A percentile compares a stretch with the other conserved stretches of the same genome.
These are phyloP conservation scores for Drosophila dunni DNA, from an alignment of 1,140 invertebrate species.

Conservation along the genomic window DNA sequence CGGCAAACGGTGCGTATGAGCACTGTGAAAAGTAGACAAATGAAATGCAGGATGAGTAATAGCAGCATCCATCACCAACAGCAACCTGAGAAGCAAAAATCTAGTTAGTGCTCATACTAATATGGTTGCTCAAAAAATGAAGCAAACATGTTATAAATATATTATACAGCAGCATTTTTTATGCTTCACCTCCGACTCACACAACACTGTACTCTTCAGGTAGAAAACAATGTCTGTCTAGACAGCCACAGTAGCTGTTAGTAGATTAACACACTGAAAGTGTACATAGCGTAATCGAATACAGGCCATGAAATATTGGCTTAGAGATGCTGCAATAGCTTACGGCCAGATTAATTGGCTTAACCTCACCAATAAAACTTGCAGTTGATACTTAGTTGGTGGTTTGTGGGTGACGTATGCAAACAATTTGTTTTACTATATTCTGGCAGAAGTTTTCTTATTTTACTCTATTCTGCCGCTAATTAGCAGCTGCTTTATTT, in stretches of 20 bases:
- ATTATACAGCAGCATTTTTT: constrained; percentile 22
- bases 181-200: constrained; percentile 5
- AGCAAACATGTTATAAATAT: constrained; percentile 39
- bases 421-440: background rate
- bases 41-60: constrained; percentile 24
- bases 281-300: constrained; percentile 17
- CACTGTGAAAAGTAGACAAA: constrained; percentile 24
- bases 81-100: constrained; percentile 28
- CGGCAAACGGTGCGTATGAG: constrained; percentile 44
- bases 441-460: background rate
- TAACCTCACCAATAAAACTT: constrained; percentile 6
- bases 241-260: constrained; percentile 10
- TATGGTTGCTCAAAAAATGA: constrained; percentile 7
- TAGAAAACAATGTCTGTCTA: constrained; percentile 18
- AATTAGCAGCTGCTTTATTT: no score
- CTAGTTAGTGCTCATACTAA: constrained; percentile 14
- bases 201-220: background rate
- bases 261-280: background rate
- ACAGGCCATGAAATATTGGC: constrained; percentile 3
- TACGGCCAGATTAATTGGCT: constrained; percentile 13
- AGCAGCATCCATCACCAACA: constrained; percentile 3
- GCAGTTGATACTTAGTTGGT: background rate
- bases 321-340: constrained; percentile 6
- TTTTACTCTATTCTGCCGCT: background rate
- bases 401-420: background rate